A percentile compares a stretch with the other conserved stretches of the same genome.
Conservation (phyloP, 2,113 vertebrate genomes). For the Poeciliopsis turrubarensis region DNA sequence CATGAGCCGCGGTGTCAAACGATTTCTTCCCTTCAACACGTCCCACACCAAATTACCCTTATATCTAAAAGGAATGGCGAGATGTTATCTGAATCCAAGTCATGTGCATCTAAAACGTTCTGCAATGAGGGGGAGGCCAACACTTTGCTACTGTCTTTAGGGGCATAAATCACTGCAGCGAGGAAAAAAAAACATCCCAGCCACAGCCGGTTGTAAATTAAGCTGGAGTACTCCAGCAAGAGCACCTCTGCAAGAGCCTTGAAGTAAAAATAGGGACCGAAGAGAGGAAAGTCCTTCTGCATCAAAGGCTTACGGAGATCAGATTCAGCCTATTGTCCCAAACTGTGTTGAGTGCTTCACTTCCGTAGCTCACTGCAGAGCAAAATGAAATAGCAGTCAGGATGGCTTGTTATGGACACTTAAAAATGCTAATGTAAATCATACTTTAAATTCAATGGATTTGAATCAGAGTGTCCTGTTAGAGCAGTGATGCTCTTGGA, state of each 20-base stretch:
- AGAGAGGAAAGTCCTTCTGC: conserved; percentile 57
- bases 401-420: conserved; percentile 1
- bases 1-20: conserved; percentile 18
- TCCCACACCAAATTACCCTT: conserved; percentile 38
- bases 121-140: conserved; percentile 54
- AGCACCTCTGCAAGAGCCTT: conserved; percentile 56
- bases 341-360: conserved; percentile 12
- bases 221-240: conserved; percentile 57
- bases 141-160: conserved; percentile 44
- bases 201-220: conserved; percentile 71
- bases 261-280: conserved; percentile 50
- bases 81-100: conserved; percentile 43
- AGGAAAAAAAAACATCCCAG: conserved; percentile 59
- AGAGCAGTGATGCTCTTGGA: neutral
- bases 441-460: neutral
- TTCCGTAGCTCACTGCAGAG: conserved; percentile 9
- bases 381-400: conserved; percentile 15
- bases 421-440: conserved; percentile 2
- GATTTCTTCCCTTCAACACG: conserved; percentile 30
- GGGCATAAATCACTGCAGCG: conserved; percentile 48
- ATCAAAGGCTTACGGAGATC: conserved; percentile 46
- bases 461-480: neutral
- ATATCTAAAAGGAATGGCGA: conserved; percentile 34
- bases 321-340: conserved; percentile 37
- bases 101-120: conserved; percentile 56